phyloP scores from a whole-genome alignment of 2,113 vertebrate species.

The Lipophrys pholis region DNA sequence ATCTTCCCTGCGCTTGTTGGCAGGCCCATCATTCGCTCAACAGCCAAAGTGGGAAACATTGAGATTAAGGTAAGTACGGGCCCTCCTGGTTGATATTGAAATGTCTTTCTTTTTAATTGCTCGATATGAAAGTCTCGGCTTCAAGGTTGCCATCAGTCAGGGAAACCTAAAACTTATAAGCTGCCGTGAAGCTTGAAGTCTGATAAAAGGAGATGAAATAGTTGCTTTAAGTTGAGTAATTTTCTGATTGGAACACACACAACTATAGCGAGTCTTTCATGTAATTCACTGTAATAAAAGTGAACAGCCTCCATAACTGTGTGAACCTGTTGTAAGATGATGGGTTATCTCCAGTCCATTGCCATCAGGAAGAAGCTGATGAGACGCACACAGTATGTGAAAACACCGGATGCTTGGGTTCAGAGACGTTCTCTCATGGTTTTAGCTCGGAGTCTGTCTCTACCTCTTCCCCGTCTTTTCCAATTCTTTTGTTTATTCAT shows the following conservation, averaged over 20 bases:
- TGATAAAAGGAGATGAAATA: background rate
- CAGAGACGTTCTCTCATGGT: background rate
- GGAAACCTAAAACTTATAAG: background rate
- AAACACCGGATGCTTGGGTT: background rate
- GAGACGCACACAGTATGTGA: background rate
- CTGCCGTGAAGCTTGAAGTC: too few relatives aligned
- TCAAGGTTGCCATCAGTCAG: background rate
- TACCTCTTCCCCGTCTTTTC: slow-evolving; percentile 61
- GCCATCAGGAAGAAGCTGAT: background rate
- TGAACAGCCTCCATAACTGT: too few relatives aligned
- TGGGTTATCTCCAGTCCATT: background rate
- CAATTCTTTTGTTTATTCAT: slow-evolving; percentile 83
- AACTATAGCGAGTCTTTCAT: too few relatives aligned
- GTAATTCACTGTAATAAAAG: background rate
- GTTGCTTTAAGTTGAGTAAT: background rate
- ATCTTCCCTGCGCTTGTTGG: slow-evolving; percentile 99
- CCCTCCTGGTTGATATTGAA: background rate
- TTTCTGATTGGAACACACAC: background rate
- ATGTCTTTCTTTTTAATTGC: background rate
- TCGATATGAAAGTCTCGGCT: background rate
- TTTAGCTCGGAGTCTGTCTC: slow-evolving; percentile 27
- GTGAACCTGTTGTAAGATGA: too few relatives aligned
- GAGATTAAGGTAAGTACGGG: slow-evolving; percentile 95
- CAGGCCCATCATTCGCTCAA: slow-evolving; percentile 98
- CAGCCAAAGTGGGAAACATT: slow-evolving; percentile 99